These are phyloP conservation scores for Stichodactyla mertensii DNA, from an alignment of 64 coral and sea anemone genomes.

Conservation along the genomic window DNA sequence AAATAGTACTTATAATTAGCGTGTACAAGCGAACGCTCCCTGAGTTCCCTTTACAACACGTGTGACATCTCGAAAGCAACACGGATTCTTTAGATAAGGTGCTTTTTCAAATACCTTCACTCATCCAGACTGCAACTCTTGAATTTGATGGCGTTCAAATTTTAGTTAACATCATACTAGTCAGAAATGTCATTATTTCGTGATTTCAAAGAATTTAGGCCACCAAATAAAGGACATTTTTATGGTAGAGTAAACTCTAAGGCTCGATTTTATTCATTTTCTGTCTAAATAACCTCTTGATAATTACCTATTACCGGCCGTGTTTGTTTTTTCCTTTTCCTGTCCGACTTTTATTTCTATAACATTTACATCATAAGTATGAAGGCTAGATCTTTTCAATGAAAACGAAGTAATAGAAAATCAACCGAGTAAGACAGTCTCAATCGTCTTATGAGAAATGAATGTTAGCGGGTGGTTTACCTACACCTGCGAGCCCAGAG, in stretches of 20 bases:
- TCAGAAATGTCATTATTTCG: not conserved
- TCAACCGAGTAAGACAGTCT: not conserved
- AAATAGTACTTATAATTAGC: not conserved
- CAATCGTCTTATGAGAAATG: constrained; percentile 9
- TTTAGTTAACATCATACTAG: not conserved
- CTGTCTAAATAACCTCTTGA: not conserved
- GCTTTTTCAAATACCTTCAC: not conserved
- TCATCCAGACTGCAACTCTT: not conserved
- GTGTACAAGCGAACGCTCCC: not conserved
- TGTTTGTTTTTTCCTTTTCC: not conserved
- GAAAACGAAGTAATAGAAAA: constrained; percentile 6
- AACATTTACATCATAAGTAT: constrained; percentile 3
- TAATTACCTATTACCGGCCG: not conserved
- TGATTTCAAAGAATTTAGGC: not conserved
- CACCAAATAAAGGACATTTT: not conserved
- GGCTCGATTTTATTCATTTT: not conserved
- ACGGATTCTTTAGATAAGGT: not conserved
- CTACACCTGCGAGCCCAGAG: not conserved
- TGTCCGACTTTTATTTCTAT: not conserved
- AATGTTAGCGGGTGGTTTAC: constrained; percentile 9
- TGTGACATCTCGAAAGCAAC: not conserved
- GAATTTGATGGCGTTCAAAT: not conserved
- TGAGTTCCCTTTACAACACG: not conserved
- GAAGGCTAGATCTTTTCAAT: not conserved
- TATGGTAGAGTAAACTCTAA: not conserved